Base-by-base conservation (phyloP, 2,113 vertebrate genomes). In the Delphinapterus leucas region DNA sequence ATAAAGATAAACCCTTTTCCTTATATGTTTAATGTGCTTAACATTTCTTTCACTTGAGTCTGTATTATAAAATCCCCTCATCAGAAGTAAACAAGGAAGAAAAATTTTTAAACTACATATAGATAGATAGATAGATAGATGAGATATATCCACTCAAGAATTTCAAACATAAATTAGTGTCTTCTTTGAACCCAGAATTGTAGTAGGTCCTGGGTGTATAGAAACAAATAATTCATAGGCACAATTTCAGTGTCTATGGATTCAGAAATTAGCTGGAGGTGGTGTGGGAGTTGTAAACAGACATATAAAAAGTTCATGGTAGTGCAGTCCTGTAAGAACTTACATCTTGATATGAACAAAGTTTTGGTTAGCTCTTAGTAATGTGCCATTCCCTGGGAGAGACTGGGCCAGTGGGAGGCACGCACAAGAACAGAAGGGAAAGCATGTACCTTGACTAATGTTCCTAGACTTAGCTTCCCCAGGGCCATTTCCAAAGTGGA, bases 261-360 rank as follows among this genome's bases (percentile, higher is more conserved):
- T 92, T 96, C 88, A 96, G 44, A 86, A 84, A 71, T 96, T 70
- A 83, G 88, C 65, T 90, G 65, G 55, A 63, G 61, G 5, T 88
- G 20, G 21, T 31, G 23, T 74, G 8, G 41, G 73, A 14, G 41
- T 80, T 15, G 61, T 92, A 96, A 96, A 92, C 6, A 96, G 90
- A 63, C 87, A 94, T 41, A 97, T 93, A 94, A 96, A 97, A 93
- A 84, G 36, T 84, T 60, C 81, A 71, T 90, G 65, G 58, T 5
- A 8, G 49, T 65, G 26, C 2, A 8, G 41, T 71, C 85, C 61
- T 96, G 47, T 96, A 71, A 79, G 81, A 82, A 89, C 44, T 65
- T 80, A n/a, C 65, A 60, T 84, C 70, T 49, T 73, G 25, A 60
- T 38, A 55, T n/a, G 81, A 96, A 26, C 63, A 47, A 63, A 93